These are phyloP conservation scores for Drosophila pegasa DNA, from an alignment of 2,888 invertebrate genomes.

Conservation along the genomic window DNA sequence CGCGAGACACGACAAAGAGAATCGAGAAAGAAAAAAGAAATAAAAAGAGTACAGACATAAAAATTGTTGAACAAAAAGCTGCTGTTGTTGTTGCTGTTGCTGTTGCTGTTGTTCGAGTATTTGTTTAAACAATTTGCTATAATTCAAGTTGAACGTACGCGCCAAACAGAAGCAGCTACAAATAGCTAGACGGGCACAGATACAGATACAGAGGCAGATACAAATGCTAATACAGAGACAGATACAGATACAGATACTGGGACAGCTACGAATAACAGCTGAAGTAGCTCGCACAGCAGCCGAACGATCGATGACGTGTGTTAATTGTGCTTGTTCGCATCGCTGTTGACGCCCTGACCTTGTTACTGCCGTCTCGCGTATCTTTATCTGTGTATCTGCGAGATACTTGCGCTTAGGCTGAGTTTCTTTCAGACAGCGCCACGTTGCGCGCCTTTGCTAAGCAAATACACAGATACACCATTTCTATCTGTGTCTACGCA, in stretches of 20 bases:
- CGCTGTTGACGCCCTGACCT: slow-evolving; percentile 70
- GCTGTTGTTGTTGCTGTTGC: not conserved
- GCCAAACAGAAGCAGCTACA: slow-evolving; percentile 25
- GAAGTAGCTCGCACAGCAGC: slow-evolving; percentile 46
- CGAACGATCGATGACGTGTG: slow-evolving; percentile 66
- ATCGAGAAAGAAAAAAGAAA: slow-evolving; percentile 28
- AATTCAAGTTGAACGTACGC: slow-evolving; percentile 72
- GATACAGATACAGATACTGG: slow-evolving; percentile 5
- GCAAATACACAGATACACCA: slow-evolving; percentile 16
- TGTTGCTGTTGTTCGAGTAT: slow-evolving; percentile 49
- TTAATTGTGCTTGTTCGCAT: slow-evolving; percentile 46
- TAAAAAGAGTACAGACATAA: slow-evolving; percentile 3
- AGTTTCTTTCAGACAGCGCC: slow-evolving; percentile 35
- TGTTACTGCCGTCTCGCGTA: slow-evolving; percentile 62
- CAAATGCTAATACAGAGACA: slow-evolving; percentile 17
- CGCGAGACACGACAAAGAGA: slow-evolving; percentile 68
- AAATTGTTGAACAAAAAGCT: slow-evolving; percentile 15
- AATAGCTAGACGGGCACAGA: slow-evolving; percentile 20
- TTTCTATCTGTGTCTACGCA: slow-evolving; percentile 39
- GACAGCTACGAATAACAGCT: slow-evolving; percentile 19
- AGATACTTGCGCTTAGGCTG: slow-evolving; percentile 36
- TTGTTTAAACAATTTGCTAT: slow-evolving; percentile 75
- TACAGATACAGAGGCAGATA: slow-evolving; percentile 10
- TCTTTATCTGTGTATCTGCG: slow-evolving; percentile 21
- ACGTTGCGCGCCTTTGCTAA: slow-evolving; percentile 44